Conservation (phyloP, 2,113 vertebrate genomes). For the Sapajus apella region DNA sequence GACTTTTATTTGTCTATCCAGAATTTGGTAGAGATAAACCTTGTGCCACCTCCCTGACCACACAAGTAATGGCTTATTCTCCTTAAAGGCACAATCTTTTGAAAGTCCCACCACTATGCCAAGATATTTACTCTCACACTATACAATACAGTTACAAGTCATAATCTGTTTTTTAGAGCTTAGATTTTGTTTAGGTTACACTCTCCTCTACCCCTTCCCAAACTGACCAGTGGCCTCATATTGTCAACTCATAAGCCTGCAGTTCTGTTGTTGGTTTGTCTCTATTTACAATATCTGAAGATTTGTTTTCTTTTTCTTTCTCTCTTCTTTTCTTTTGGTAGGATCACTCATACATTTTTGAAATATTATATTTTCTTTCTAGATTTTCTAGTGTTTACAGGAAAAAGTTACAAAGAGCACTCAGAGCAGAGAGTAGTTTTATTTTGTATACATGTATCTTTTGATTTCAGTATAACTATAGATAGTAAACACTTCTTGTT, state of each 20-base stretch:
- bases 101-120: background rate
- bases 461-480: background rate
- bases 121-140: background rate
- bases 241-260: background rate
- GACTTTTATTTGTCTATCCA: background rate
- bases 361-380: background rate
- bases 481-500: background rate
- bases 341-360: background rate
- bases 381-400: background rate
- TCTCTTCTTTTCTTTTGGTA: background rate
- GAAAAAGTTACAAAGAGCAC: background rate
- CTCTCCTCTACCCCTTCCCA: accelerated
- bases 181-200: background rate
- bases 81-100: background rate
- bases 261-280: background rate
- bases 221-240: background rate
- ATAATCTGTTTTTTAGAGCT: background rate
- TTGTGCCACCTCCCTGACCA: background rate
- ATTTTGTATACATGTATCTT: background rate
- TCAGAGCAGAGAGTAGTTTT: background rate
- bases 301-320: background rate
- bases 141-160: background rate
- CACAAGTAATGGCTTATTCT: background rate
- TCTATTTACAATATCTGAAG: too few species aligned
- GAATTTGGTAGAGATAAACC: background rate